Evolutionary conservation across 53 echinoderm and acorn worm genomes (phyloP).

Genomic region (Glandiceps talaboti): DNA sequence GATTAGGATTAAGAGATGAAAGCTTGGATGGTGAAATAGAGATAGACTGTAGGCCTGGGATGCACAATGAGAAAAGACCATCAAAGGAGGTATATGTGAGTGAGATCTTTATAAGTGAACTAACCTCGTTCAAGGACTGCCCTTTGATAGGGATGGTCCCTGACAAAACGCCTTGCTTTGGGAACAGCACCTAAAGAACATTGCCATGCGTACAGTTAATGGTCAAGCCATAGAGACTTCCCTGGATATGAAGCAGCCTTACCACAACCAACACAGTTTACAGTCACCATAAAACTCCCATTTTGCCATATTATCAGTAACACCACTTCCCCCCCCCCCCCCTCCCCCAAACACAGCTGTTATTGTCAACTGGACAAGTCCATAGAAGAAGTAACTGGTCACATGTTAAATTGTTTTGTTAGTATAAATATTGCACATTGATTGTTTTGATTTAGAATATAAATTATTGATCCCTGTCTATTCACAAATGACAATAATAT

Average conservation of each 20-base stretch:
- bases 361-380: no score
- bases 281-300: not conserved
- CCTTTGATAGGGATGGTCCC: conserved; percentile 99
- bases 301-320: no score
- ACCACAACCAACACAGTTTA: not conserved
- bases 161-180: conserved; percentile 57
- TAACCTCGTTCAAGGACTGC: conserved; percentile 96
- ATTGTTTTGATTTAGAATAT: no score
- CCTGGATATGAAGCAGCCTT: not conserved
- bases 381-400: no score
- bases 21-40: not conserved
- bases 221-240: not conserved
- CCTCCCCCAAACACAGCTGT: no score
- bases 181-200: conserved; percentile 75
- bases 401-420: no score
- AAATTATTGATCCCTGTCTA: no score
- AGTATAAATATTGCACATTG: no score
- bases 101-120: conserved; percentile 14
- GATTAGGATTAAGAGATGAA: not conserved
- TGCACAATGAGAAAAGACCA: not conserved
- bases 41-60: not conserved
- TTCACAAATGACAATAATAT: no score
- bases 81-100: not conserved
- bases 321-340: no score
- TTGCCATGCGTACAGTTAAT: not conserved